phyloP scores from a whole-genome alignment of 2,888 invertebrate species.

The Chesias legatella region DNA sequence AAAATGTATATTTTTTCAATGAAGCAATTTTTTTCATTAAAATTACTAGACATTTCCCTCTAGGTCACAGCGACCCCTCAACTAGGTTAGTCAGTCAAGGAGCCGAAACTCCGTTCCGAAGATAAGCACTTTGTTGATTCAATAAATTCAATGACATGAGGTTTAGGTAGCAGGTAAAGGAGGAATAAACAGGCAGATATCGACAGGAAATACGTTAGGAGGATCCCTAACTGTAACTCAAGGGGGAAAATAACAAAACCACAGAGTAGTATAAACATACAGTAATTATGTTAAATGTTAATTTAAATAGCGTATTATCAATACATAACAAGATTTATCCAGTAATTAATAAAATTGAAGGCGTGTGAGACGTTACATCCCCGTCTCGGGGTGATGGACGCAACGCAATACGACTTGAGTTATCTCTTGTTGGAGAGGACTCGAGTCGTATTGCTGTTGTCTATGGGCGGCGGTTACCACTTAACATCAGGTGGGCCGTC shows the following conservation, averaged over 20 bases:
- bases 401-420: no score
- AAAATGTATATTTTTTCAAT: no score
- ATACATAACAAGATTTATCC: no score
- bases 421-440: no score
- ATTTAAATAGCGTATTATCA: no score
- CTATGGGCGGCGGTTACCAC: no score
- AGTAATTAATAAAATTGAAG: no score
- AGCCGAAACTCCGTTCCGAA: constrained; percentile 6
- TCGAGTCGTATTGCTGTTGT: no score
- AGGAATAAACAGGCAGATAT: constrained; percentile 5
- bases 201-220: constrained; percentile 3
- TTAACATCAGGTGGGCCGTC: no score
- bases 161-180: constrained; percentile 3
- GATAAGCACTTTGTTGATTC: constrained; percentile 7
- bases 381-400: no score
- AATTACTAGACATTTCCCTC: constrained; percentile 9
- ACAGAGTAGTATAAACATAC: neutral
- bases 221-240: constrained; percentile 1
- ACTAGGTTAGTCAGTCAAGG: constrained; percentile 18
- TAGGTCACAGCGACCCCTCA: constrained; percentile 10
- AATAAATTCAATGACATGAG: constrained; percentile 3
- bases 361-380: no score
- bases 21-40: neutral
- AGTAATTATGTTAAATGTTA: no score
- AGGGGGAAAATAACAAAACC: constrained; percentile 8